Evolutionary conservation across 2,888 invertebrate species (phyloP), one percentile per base, ranked within the genome.

Genomic region (Tuberolachnus salignus): DNA sequence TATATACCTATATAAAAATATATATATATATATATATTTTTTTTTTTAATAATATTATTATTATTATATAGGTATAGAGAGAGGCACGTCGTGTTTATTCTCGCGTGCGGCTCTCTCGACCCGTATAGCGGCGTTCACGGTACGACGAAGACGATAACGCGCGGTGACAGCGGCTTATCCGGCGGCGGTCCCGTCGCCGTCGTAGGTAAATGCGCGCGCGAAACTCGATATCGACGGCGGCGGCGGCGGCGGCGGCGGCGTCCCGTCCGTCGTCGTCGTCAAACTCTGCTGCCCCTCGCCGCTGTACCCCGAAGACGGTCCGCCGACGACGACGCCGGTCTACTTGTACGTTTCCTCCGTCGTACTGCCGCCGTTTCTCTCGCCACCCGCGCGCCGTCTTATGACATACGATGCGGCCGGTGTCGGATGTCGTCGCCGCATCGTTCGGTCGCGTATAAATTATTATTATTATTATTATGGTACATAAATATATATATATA

Each of bases 111-210:
- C 53, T 53, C 34, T 51, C 34, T 0, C 10, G 23, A 13, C 53
- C 46, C 10, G 53, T 1, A n/a, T n/a, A 21, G 34, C 53, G 51
- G 51, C 70, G 71, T 49, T 51, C 34, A 61, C 51, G 73, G 53
- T 53, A 61, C 69, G 4, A 13, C 19, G 61, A n/a, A 63, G 51
- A 73, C 63, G 73, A 73, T 63, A 73, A 73, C 73, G 73, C 63
- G 73, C 63, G 63, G 73, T 53, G 73, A 73, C 73, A 73, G 63
- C 73, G 51, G 51, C 72, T 73, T 73, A 73, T 61, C 72, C 49
- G 61, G 72, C 51, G 46, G 23, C 46, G 14, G 16, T 11, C 16
- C 14, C 42, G 3, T 23, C 70, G 55, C 44, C 57, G 57, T n/a
- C 26, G 46, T 59, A 23, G 42, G 71, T 59, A 19, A 71, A 23